Base-by-base conservation (phyloP, 2,888 invertebrate species). In the Thelaira solivaga region DNA sequence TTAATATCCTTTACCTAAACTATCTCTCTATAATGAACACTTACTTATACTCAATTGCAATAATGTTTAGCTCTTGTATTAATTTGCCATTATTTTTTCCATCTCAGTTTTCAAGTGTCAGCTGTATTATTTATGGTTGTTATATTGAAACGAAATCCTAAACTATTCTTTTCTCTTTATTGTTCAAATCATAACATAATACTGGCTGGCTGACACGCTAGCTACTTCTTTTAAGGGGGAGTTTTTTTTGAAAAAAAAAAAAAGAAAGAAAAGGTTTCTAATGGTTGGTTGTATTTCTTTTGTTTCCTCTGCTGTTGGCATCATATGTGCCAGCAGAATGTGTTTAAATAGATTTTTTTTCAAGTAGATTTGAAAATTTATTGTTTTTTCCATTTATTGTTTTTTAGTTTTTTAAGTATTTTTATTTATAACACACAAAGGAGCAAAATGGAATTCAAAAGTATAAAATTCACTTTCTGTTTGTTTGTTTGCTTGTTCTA, bases 41-140 rank as follows among this genome's bases (percentile, higher is more conserved):
- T 47, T n/a, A n/a, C n/a, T n/a, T n/a, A n/a, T n/a, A n/a, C n/a
- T 64, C 55, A 16, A 47, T 49, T 49, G 36, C 26, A 22, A 55
- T 49, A 47, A 24, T 20, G 24, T 13, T 26, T 7, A 24, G 8
- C 10, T 43, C 24, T 65, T 16, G 34, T 18, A 65, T 59, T 57
- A 73, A 73, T 55, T 55, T 39, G 55, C 45, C 18, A 72, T 62
- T 72, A 55, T 45, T 62, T 65, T 36, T 20, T 20, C 55, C 34
- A 24, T 73, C 26, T 43, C 18, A 20, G 49, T 43, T 51, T 74
- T 59, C 55, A 67, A 43, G n/a, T 31, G 53, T 20, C 73, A 73
- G 65, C 73, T 73, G 73, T 20, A 43, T 47, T 24, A n/a, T 43
- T 22, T 13, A 57, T n/a, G n/a, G 34, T 26, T 55, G 18, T 29